These are phyloP conservation scores for Crenichthys baileyi DNA, from an alignment of 2,797 vertebrate genomes.

Conservation along the genomic window DNA sequence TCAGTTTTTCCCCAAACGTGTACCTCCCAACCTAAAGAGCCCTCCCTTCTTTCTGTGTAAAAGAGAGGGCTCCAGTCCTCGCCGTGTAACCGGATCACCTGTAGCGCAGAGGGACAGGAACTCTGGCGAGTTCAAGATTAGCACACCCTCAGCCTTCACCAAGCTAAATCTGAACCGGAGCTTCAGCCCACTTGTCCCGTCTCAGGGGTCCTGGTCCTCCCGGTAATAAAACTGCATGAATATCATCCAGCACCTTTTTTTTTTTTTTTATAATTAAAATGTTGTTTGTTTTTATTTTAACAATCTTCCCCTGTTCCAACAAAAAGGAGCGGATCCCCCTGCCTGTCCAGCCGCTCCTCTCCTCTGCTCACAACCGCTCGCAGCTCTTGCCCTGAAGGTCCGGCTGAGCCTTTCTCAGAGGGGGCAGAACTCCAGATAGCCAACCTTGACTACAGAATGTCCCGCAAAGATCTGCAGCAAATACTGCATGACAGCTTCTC, in stretches of 20 bases:
- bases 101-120: conserved; percentile 81
- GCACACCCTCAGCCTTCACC: conserved; percentile 96
- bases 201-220: conserved; percentile 92
- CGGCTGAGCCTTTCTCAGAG: conserved; percentile 87
- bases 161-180: conserved; percentile 88
- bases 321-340: conserved; percentile 88
- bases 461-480: conserved; percentile 94
- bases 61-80: conserved; percentile 80
- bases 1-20: neutral
- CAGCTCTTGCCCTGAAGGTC: conserved; percentile 71
- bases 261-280: no score
- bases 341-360: conserved; percentile 89
- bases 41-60: conserved; percentile 58
- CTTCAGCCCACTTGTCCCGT: conserved; percentile 85
- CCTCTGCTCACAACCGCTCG: conserved; percentile 81
- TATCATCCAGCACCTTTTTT: neutral
- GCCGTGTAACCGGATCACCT: conserved; percentile 81
- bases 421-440: conserved; percentile 91
- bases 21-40: neutral
- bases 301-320: neutral
- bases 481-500: conserved; percentile 88
- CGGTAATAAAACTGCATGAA: conserved; percentile 76
- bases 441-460: conserved; percentile 96
- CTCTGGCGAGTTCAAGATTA: conserved; percentile 88
- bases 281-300: neutral